Evolutionary conservation across 2,113 vertebrate species (phyloP).

Genomic region (Argyrosomus japonicus): DNA sequence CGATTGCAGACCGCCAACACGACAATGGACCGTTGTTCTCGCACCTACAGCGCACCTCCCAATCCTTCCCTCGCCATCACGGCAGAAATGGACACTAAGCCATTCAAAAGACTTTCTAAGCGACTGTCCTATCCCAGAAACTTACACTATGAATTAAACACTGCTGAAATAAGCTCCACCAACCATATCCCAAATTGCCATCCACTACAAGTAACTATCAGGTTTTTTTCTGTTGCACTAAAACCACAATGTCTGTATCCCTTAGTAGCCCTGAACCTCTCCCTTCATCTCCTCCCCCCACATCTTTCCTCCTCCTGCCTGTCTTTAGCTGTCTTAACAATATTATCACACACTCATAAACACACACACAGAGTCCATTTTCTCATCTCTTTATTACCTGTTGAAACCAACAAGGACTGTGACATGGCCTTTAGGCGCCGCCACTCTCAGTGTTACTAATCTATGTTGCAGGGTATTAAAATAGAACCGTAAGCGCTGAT

Average conservation of each 20-base stretch:
- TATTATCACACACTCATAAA: constrained; percentile 14
- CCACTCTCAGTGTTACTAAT: constrained; percentile 65
- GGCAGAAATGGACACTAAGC: constrained; percentile 32
- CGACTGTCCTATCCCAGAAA: constrained; percentile 36
- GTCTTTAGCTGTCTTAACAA: constrained; percentile 50
- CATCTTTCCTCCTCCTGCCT: constrained; percentile 12
- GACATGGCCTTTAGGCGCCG: constrained; percentile 16
- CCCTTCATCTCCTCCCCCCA: background rate
- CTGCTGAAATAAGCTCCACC: constrained; percentile 62
- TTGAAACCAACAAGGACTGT: constrained; percentile 47
- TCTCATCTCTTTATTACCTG: constrained; percentile 28
- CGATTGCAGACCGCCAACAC: constrained; percentile 3
- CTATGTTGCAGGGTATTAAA: constrained; percentile 68
- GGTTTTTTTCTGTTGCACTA: constrained; percentile 79
- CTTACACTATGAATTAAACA: constrained; percentile 32
- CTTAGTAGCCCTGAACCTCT: constrained; percentile 18
- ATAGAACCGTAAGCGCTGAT: constrained; percentile 43
- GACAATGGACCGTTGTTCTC: constrained; percentile 2
- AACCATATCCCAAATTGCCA: constrained; percentile 51
- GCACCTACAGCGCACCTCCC: background rate
- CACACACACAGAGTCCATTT: background rate
- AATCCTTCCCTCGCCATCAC: constrained; percentile 17
- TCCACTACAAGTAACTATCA: constrained; percentile 65
- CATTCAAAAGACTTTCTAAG: constrained; percentile 23
- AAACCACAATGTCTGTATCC: constrained; percentile 75